Conservation (phyloP, 2,113 vertebrate species). For the Struthidea cinerea region DNA sequence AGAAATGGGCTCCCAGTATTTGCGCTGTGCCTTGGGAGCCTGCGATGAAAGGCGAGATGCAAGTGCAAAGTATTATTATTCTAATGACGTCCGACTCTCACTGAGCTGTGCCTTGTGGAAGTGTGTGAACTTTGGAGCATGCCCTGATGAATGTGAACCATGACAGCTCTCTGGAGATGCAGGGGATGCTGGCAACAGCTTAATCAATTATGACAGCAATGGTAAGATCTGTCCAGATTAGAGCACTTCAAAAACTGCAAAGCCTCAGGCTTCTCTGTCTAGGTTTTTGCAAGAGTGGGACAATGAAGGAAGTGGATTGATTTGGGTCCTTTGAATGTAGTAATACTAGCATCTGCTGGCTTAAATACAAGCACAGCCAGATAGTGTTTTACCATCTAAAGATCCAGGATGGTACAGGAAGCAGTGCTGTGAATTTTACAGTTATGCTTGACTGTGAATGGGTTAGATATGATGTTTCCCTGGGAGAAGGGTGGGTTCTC, state of each 20-base stretch:
- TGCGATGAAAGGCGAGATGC: constrained; percentile 13
- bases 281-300: background rate
- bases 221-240: constrained; percentile 63
- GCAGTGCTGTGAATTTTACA: background rate
- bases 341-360: constrained; percentile 22
- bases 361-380: constrained; percentile 15
- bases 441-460: background rate
- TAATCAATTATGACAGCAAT: constrained; percentile 66
- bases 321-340: constrained; percentile 21
- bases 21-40: background rate
- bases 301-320: constrained; percentile 42
- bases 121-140: constrained; percentile 57
- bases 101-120: constrained; percentile 56
- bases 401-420: background rate
- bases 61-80: constrained; percentile 45
- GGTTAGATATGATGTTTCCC: background rate
- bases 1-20: background rate
- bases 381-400: background rate
- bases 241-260: constrained; percentile 61
- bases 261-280: constrained; percentile 47
- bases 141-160: constrained; percentile 58
- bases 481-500: background rate
- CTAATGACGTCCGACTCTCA: background rate
- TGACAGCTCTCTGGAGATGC: constrained; percentile 61
- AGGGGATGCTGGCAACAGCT: constrained; percentile 40